phyloP scores from a whole-genome alignment of 2,113 vertebrate species.

The Bubalus kerabau region DNA sequence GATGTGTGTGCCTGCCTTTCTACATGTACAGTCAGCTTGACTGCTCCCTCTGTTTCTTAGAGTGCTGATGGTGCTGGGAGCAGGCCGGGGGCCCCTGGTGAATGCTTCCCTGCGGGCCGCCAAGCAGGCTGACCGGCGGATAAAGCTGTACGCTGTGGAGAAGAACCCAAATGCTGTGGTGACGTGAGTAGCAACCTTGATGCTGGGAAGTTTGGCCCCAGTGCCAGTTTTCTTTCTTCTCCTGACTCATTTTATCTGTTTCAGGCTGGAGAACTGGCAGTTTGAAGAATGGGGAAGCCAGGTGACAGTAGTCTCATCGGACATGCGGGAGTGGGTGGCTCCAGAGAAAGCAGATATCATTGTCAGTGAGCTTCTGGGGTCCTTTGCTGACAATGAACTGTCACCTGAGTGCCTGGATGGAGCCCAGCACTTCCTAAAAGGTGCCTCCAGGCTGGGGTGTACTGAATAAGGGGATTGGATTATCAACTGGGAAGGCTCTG shows the following conservation, averaged over 20 bases:
- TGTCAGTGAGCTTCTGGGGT: conserved; percentile 93
- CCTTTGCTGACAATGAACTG: conserved; percentile 94
- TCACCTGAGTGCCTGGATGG: conserved; percentile 94
- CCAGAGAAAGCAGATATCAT: conserved; percentile 94
- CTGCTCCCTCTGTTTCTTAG: conserved; percentile 64
- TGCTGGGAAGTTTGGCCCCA: neutral
- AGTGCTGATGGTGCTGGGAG: conserved; percentile 93
- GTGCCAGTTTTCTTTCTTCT: neutral
- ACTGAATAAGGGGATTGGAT: neutral
- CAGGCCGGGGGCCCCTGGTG: conserved; percentile 91
- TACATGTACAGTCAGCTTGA: neutral
- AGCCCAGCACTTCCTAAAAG: conserved; percentile 93
- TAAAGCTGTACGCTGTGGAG: conserved; percentile 91
- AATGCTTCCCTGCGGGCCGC: conserved; percentile 91
- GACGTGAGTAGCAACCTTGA: conserved; percentile 82
- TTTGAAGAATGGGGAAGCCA: conserved; percentile 96
- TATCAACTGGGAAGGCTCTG: neutral
- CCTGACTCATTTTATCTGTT: neutral
- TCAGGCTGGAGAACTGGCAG: conserved; percentile 92
- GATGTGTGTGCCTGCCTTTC: neutral
- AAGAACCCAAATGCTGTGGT: conserved; percentile 94
- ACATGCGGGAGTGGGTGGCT: conserved; percentile 92
- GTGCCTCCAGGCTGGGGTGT: conserved; percentile 64
- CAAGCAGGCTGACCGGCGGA: conserved; percentile 86
- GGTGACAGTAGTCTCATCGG: conserved; percentile 91